phyloP scores from a whole-genome alignment of 2,797 vertebrate species.

The Uromys caudimaculatus region DNA sequence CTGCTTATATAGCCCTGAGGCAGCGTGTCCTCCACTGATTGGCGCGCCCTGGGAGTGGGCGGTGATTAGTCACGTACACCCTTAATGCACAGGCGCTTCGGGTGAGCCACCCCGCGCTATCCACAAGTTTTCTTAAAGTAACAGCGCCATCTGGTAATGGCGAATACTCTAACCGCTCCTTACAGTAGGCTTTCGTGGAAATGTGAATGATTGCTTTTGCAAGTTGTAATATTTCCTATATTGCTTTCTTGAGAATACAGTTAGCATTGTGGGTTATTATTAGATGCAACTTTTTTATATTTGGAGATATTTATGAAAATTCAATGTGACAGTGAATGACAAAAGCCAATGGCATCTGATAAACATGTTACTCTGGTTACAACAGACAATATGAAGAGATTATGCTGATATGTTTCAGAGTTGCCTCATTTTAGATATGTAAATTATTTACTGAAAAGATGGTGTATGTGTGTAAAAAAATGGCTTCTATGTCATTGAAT shows the following conservation, averaged over 20 bases:
- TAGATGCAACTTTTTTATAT: slow-evolving; percentile 7
- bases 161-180: no score
- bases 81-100: no score
- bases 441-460: slow-evolving; percentile 72
- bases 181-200: background rate
- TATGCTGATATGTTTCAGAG: slow-evolving; percentile 59
- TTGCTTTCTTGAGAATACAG: slow-evolving; percentile 49
- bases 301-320: slow-evolving; percentile 71
- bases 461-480: slow-evolving; percentile 58
- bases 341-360: slow-evolving; percentile 44
- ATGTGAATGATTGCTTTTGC: slow-evolving; percentile 46
- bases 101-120: no score
- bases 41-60: no score
- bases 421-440: slow-evolving; percentile 58
- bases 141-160: no score
- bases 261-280: slow-evolving; percentile 49
- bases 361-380: slow-evolving; percentile 69
- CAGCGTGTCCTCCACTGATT: no score
- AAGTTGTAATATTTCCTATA: slow-evolving; percentile 38
- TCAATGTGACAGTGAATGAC: slow-evolving; percentile 60
- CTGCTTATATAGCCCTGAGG: no score
- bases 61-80: no score
- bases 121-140: no score
- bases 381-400: slow-evolving; percentile 38
- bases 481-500: slow-evolving; percentile 68